Evolutionary conservation across 1,140 invertebrate genomes (phyloP), one percentile per base, ranked within the genome.

Genomic region (Camponotus vicinus): DNA sequence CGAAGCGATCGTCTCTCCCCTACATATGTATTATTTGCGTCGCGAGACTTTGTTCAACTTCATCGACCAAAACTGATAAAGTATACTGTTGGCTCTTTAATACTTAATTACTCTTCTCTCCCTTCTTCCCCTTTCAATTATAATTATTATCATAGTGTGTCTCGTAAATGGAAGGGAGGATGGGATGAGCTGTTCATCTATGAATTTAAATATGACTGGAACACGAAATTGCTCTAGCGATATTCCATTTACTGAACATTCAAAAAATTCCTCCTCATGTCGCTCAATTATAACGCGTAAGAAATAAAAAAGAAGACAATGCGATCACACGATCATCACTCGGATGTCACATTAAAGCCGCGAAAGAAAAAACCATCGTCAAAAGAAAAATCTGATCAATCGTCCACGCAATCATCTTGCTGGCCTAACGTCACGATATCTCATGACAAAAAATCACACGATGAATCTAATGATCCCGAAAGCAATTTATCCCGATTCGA

Each of bases 341-440:
- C 21, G 67, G 7, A 55, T 11, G 1, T 61, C 27, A 11, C 69
- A 15, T 40, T 63, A 8, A 73, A 83, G 69, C 6, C 55, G 40
- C 55, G 32, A 27, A 61, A 21, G 57, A 49, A 13, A 15, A 86
- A 86, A 13, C 15, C 27, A 21, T 21, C 21, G 40, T 42, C 32
- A 0, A 83, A 18, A 2, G 40, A 18, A n/a, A 86, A 49, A 9
- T 55, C 64, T n/a, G 73, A 45, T 18, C 79, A 75, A 15, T 18
- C 57, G 9, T 52, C 70, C 11, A 42, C 4, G 2, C 7, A 18
- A 32, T 13, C 27, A 5, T 52, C 49, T 52, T 18, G 1, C 21
- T 76, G 85, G 78, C 59, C 86, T 8, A 87, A 40, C n/a, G 63
- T 87, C 13, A 79, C 61, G 70, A 87, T 85, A 64, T 66, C 37